Evolutionary conservation across 2,797 vertebrate genomes (phyloP), one percentile per base, ranked within the genome.

Genomic region (Pelodytes ibericus): DNA sequence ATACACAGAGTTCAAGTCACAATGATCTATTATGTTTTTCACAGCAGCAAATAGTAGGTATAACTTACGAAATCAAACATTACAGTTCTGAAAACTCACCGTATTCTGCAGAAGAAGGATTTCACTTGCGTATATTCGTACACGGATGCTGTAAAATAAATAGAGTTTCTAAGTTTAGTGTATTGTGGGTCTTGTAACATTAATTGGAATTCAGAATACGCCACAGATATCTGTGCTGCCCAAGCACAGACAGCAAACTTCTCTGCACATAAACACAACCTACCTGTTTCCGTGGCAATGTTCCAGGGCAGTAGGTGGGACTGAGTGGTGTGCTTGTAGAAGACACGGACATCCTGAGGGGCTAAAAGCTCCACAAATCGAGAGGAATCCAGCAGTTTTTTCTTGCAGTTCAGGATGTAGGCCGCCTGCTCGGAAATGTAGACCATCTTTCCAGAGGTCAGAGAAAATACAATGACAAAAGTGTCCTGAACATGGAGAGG

Each of bases 101-200:
- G 92, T 83, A 99, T 94, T 30, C 96, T 91, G 80, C 96, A 98
- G 93, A 97, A 98, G 87, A 99, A 96, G 78, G 95, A 93, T 79
- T 96, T 98, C 90, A 94, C 94, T 72, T 94, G 94, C 7, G 93
- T 90, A 77, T 85, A 92, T 31, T 95, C 93, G 29, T 86, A 88
- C 0, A 89, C 85, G 8, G 95, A 90, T 8, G 92, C 91, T 25
- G 86, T 72, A 84, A 82, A 3, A 84, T 53, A 71, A 25, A n/a
- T n/a, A n/a, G n/a, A n/a, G n/a, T n/a, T n/a, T n/a, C n/a, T n/a
- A n/a, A n/a, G n/a, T n/a, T n/a, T n/a, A n/a, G n/a, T n/a, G n/a
- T n/a, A n/a, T n/a, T n/a, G n/a, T n/a, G n/a, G n/a, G n/a, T n/a
- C n/a, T n/a, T n/a, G n/a, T n/a, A n/a, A n/a, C n/a, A n/a, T n/a